Base-by-base conservation (phyloP, 2,797 vertebrate species). In the Dendrocincla fuliginosa region DNA sequence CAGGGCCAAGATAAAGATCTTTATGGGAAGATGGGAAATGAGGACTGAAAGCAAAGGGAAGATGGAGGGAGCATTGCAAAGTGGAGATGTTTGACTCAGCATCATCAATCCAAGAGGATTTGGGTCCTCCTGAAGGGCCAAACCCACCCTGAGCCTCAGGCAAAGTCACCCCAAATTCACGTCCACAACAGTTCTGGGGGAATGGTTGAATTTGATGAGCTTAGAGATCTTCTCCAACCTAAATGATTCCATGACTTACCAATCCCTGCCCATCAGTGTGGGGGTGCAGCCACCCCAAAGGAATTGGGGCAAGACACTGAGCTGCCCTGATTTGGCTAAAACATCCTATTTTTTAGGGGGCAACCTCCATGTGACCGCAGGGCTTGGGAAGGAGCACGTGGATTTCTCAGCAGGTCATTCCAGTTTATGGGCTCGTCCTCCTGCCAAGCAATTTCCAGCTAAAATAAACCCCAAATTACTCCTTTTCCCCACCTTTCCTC, bases 201-300 rank as follows among this genome's bases (percentile, higher is more conserved):
- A 63, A 44, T 6, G 6, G 8, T 76, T 83, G 1, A 0, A 15
- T 28, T 28, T 73, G 49, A 37, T 0, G 0, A 18, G 9, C 42
- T 44, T n/a, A 25, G n/a, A 25, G 50, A 30, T 50, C 2, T 76
- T 25, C 16, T 57, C 71, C 56, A 33, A 1, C n/a, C 37, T 3
- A 5, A 63, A 30, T 16, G 5, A 33, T 44, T n/a, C 79, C 23
- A 5, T 8, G 50, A 24, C 16, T 53, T 11, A 32, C 23, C 44
- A 15, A 9, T 9, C 6, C 46, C 61, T 9, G 5, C 30, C 50
- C 14, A 0, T 1, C 7, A 13, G 35, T 0, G 1, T 1, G 9
- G 61, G 71, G 73, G 5, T 28, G 22, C 25, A 46, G 35, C 37
- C 60, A 19, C 27, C 20, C 33, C 0, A 0, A 4, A 46, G 59